Evolutionary conservation across 2,113 vertebrate species (phyloP), one percentile per base, ranked within the genome.

Genomic region (Ariopsis seemanni): DNA sequence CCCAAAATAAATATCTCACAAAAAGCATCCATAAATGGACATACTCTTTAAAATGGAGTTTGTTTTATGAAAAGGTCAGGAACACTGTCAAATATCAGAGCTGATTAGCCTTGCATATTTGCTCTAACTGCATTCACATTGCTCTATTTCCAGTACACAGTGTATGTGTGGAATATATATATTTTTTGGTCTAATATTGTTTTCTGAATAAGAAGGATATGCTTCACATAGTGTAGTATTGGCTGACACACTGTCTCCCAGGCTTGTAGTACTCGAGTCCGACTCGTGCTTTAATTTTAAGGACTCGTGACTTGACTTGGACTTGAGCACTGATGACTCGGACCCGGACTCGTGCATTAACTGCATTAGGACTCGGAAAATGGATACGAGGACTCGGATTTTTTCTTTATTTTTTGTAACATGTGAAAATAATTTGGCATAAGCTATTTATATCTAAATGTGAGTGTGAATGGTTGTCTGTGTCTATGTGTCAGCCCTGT

Each of bases 141-240:
- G 50, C 63, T 57, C 30, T 8, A 22, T 25, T 57, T 55, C 2
- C 10, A 17, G 63, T 34, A 15, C 14, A 7, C 53, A 12, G 18
- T 82, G 7, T 30, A 30, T 81, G 52, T 71, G 8, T 17, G 12
- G 58, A 58, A 58, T 60, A 60, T 50, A 8, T 86, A 34, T 71
- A 6, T 71, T 69, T 69, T 34, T 17, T 65, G 34, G 14, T 4
- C 8, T 27, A 34, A 58, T 55, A 71, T 71, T 80, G 48, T 86
- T 42, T 67, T 25, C 14, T 57, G 75, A 58, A 82, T 71, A 25
- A 60, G 9, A 17, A 50, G 25, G 30, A 71, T 53, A 87, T 74
- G 34, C 34, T 94, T 94, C 91, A 92, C 88, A 90, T 20, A 75
- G 89, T 90, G 11, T 57, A n/a, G 62, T 55, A 42, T n/a, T 71